phyloP scores from a whole-genome alignment of 2,113 vertebrate species.

The Sylvilagus bachmani region DNA sequence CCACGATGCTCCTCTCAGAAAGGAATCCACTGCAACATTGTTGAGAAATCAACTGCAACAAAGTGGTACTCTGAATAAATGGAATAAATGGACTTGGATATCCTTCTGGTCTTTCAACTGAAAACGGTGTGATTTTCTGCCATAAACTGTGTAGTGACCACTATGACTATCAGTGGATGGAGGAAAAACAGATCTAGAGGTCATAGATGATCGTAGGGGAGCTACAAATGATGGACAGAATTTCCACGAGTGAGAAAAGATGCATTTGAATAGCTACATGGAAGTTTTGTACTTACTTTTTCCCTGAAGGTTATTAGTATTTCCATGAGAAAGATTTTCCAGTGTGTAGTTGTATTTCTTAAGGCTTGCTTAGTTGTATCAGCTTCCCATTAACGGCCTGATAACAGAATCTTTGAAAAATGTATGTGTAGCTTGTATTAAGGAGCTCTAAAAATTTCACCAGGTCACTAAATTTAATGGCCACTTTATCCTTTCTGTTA shows the following conservation, averaged over 20 bases:
- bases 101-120: background rate
- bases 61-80: background rate
- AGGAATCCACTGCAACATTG: no score
- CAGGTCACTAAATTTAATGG: background rate
- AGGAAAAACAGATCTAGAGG: background rate
- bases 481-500: background rate
- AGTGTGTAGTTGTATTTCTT: background rate
- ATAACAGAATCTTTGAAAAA: slow-evolving; percentile 43
- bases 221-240: background rate
- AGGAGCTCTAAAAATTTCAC: background rate
- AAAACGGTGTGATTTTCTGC: background rate
- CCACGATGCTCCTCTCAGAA: no score
- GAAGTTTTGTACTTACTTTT: background rate
- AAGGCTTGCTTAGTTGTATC: background rate
- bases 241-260: background rate
- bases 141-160: background rate
- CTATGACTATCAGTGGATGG: background rate
- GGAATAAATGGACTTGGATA: background rate
- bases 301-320: background rate
- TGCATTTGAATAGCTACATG: background rate
- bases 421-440: background rate
- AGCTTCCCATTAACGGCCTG: background rate
- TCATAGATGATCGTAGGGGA: background rate
- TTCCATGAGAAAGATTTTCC: slow-evolving; percentile 1
- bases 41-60: no score